Evolutionary conservation across 1,140 invertebrate species (phyloP), one percentile per base, ranked within the genome.

Genomic region (Rhopalosiphum maidis): DNA sequence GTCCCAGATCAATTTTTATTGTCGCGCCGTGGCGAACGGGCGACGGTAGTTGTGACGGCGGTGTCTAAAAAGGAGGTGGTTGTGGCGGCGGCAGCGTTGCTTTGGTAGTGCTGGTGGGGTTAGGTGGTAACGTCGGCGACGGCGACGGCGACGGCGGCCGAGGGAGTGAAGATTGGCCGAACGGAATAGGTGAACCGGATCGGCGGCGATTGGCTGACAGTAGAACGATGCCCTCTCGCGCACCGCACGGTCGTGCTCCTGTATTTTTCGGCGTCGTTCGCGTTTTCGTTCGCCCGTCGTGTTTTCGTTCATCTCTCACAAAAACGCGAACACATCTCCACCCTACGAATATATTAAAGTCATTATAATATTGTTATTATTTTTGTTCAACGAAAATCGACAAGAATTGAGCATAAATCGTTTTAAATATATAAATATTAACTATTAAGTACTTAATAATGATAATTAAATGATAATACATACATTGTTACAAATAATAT

Each of bases 201-300:
- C 91, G 82, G 46, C 91, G 48, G 91, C 91, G 91, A 93, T 93
- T 93, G 91, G 91, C 82, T 82, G 91, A 86, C 91, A 93, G 37
- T 86, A 93, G 91, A 93, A 93, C 91, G 91, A 93, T 93, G 91
- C 91, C 91, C 91, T 93, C 91, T 93, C 91, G 91, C 68, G 91
- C 91, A 22, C 51, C 25, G 91, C 48, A 30, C 82, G 91, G 91
- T 93, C 37, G 91, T 93, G 91, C 77, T 25, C 2, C 82, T 55
- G 48, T n/a, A n/a, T 21, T 86, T 41, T 85, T 41, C 91, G 77
- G 82, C 51, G 82, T 86, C 82, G 91, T 68, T 93, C 77, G 48
- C 77, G 91, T 92, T 48, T 48, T 92, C 41, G 68, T 92, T 83
- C 91, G 68, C 43, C 51, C 48, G 48, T 55, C 77, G 77, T 86